Evolutionary conservation across 2,888 invertebrate genomes (phyloP).

Genomic region (Phlogophora meticulosa): DNA sequence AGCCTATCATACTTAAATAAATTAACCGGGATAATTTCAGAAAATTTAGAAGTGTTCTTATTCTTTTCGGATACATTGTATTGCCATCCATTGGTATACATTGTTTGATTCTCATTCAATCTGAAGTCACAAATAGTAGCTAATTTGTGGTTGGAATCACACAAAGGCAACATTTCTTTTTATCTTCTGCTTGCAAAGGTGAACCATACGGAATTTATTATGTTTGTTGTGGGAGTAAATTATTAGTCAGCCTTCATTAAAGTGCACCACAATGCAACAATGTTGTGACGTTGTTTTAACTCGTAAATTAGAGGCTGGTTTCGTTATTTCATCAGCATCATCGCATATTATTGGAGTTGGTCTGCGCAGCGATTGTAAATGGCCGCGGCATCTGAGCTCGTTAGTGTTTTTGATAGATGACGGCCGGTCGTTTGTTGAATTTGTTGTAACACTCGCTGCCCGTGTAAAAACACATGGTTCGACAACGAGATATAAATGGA

Average conservation of each 20-base stretch:
- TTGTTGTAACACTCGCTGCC: conserved; percentile 87
- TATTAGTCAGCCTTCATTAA: conserved; percentile 51
- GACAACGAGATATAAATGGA: conserved; percentile 89
- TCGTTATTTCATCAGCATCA: conserved; percentile 82
- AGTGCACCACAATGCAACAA: conserved; percentile 66
- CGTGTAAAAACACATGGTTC: conserved; percentile 89
- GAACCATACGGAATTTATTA: conserved; percentile 18
- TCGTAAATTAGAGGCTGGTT: conserved; percentile 75
- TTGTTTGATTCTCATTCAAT: conserved; percentile 8
- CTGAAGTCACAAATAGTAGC: background rate
- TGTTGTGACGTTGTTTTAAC: conserved; percentile 75
- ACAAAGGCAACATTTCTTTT: conserved; percentile 5
- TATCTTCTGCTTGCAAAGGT: conserved; percentile 8
- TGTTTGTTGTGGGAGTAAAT: conserved; percentile 42
- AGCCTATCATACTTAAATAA: no score
- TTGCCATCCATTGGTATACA: background rate
- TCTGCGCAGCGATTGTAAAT: conserved; percentile 85
- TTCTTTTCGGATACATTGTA: background rate
- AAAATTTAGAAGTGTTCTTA: background rate
- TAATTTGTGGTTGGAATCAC: background rate
- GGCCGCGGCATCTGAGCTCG: conserved; percentile 88
- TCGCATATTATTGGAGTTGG: conserved; percentile 85
- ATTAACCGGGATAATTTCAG: background rate
- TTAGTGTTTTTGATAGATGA: conserved; percentile 91
- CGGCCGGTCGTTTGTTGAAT: conserved; percentile 89